Evolutionary conservation across 2,888 invertebrate genomes (phyloP), one percentile per base, ranked within the genome.

Genomic region (Fabriciana adippe): DNA sequence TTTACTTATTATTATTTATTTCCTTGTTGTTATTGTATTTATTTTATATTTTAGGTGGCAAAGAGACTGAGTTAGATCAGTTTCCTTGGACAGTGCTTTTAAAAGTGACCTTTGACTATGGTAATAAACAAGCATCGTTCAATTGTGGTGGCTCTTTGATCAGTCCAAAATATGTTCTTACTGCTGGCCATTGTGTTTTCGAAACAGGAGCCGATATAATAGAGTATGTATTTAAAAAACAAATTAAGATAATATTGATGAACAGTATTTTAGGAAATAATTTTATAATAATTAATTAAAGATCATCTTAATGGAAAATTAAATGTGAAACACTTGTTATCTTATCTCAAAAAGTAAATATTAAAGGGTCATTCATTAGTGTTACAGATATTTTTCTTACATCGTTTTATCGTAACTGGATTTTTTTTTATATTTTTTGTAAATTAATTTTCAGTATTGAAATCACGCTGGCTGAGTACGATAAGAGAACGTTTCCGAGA

Each of bases 11-110:
- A 2, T 11, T 41, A 41, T 41, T 31, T 16, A 53, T 13, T 11
- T 14, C 4, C 13, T 57, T 45, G 8, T 3, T n/a, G 15, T n/a
- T 15, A 60, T 18, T 14, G 16, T 31, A 13, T 50, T 8, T 6
- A 18, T 1, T 51, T 41, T 26, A 55, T 26, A n/a, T 50, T 64
- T 11, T 35, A 92, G 92, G 92, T 75, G 92, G 92, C 0, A 79
- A 77, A 68, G 86, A 83, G 67, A 90, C 92, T 2, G 86, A 88
- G 26, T 71, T 92, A 1, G 80, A 86, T 18, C 85, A 92, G 69
- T 91, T 83, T 57, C 92, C 92, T 0, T 92, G 92, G 92, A 89
- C 89, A 1, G 90, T 79, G 1, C 81, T 88, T 1, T 70, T 92
- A 55, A 79, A 81, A 68, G 77, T 85, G 2, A 83, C 82, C 2